These are phyloP conservation scores for Semnornis frantzii DNA, from an alignment of 2,113 vertebrate species.

Conservation along the genomic window DNA sequence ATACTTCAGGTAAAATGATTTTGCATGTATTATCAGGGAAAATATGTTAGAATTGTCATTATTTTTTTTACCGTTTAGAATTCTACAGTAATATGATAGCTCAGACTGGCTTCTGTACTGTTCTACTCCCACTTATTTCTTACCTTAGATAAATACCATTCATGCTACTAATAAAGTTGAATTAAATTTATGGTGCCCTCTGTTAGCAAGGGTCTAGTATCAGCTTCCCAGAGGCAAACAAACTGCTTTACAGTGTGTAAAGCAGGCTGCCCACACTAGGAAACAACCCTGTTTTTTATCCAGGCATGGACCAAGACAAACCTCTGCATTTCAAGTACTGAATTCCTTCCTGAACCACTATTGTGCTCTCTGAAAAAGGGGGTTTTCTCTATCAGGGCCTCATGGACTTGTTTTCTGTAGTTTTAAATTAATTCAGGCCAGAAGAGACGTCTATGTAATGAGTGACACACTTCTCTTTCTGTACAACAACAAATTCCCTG, in stretches of 20 bases:
- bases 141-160: neutral
- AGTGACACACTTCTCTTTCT: neutral
- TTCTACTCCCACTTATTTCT: neutral
- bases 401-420: neutral
- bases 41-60: neutral
- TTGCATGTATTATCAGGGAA: neutral
- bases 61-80: neutral
- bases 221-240: neutral
- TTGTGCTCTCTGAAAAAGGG: neutral
- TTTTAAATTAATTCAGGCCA: neutral
- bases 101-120: neutral
- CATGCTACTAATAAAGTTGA: neutral
- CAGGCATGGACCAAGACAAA: neutral
- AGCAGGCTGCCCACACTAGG: neutral
- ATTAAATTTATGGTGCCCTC: neutral
- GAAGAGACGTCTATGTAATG: neutral
- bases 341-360: neutral
- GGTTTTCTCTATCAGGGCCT: neutral
- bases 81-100: neutral
- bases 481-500: neutral
- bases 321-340: neutral
- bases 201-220: neutral
- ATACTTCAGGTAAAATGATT: neutral
- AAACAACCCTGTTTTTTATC: neutral
- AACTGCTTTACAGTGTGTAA: neutral